phyloP scores from a whole-genome alignment of 2,888 invertebrate genomes.

The Tribolium freemani region DNA sequence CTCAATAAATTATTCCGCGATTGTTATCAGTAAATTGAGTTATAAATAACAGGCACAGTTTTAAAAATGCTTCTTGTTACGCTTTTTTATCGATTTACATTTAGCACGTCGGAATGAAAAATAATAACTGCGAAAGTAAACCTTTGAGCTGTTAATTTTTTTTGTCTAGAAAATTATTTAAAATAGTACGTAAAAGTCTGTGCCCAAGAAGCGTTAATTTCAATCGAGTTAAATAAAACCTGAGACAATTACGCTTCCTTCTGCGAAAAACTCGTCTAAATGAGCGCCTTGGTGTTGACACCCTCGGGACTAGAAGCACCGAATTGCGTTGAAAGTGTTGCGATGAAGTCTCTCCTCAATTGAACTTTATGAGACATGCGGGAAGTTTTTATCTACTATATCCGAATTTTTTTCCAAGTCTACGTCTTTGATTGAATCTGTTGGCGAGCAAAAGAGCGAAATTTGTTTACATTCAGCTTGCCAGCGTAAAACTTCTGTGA shows the following conservation, averaged over 20 bases:
- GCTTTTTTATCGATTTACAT: no score
- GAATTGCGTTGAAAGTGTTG: slow-evolving; percentile 25
- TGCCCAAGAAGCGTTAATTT: no score
- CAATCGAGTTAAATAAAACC: no score
- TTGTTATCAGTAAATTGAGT: not conserved
- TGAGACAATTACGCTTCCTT: not conserved
- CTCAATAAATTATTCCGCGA: not conserved
- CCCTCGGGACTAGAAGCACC: slow-evolving; percentile 14
- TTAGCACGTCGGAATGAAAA: no score
- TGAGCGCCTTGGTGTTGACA: slow-evolving; percentile 14
- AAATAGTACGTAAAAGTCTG: no score
- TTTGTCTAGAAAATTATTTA: no score
- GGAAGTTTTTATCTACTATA: slow-evolving; percentile 13
- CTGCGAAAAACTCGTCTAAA: not conserved
- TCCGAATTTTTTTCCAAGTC: slow-evolving; percentile 18
- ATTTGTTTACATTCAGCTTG: not conserved
- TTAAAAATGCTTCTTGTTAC: no score
- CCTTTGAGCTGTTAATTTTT: no score
- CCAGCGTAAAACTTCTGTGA: not conserved
- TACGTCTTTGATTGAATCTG: slow-evolving; percentile 22
- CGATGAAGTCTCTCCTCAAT: slow-evolving; percentile 29
- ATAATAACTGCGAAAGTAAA: no score
- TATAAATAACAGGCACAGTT: not conserved
- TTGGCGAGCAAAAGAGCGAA: not conserved
- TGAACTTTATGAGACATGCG: slow-evolving; percentile 32